Base-by-base conservation (phyloP, 2,797 vertebrate species). In the Sebastes reedi region DNA sequence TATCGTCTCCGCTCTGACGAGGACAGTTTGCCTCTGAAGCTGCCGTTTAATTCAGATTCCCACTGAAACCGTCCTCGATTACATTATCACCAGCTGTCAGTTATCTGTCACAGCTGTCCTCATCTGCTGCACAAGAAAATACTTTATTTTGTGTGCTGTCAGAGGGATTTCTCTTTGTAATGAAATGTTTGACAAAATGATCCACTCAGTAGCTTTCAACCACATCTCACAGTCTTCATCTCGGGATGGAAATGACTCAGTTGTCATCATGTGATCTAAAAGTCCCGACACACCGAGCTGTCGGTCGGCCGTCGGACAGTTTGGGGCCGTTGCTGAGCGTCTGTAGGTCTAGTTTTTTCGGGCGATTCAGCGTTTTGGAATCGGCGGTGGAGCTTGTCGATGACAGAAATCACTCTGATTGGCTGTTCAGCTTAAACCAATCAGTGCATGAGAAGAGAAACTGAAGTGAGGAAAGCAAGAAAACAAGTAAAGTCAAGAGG, bases 11-110 rank as follows among this genome's bases (percentile, higher is more conserved):
- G 3, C 58, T 56, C 30, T 29, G 79, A 87, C 6, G 7, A 66
- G 50, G 59, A 77, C 64, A 36, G 55, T 67, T 66, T 54, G 50
- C 18, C 13, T 13, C 58, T 67, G 60, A 65, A 68, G 29, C 67
- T 27, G 67, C n/a, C 3, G 34, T 80, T 75, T 8, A 52, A 36
- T 16, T 68, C 74, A 56, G 56, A 69, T 58, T 68, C 61, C 59
- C 22, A 71, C 42, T 62, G 36, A 79, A 75, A 72, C 14, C 2
- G 54, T 5, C 39, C 14, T 27, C 11, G 12, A 3, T 55, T 3
- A 34, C 50, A 66, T 50, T 3, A 77, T 65, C 12, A 65, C 27
- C 32, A 22, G 30, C 77, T 77, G 76, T 71, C 72, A 70, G 34
- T 46, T 10, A 6, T 25, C 46, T 20, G 58, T 69, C 67, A 14